These are phyloP conservation scores for Drosophila biarmipes DNA, from an alignment of 1,140 invertebrate species.

Conservation along the genomic window DNA sequence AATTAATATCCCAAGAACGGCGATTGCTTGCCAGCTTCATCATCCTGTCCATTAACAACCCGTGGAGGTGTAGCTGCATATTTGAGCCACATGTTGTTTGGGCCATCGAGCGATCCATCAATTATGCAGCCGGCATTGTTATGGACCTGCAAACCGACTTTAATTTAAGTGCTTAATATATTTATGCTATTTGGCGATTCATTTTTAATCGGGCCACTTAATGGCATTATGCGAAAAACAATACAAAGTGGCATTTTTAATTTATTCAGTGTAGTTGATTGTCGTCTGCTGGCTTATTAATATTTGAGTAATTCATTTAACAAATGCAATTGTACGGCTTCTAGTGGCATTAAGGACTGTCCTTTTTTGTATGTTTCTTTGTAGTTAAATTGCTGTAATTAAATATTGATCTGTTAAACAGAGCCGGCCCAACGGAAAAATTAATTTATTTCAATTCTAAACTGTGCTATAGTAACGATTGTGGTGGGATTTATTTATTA, in stretches of 20 bases:
- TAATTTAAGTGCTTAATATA: constrained; percentile 4
- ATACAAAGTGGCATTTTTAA: not conserved
- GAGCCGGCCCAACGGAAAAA: no score
- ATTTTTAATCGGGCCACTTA: not conserved
- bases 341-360: not conserved
- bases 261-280: not conserved
- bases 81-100: constrained; percentile 15
- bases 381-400: not conserved
- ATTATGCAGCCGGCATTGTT: constrained; percentile 10
- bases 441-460: no score
- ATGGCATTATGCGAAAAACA: no score
- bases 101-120: constrained; percentile 20
- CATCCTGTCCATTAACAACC: constrained; percentile 36
- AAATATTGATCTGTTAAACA: not conserved
- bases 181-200: not conserved
- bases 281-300: not conserved
- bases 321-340: not conserved
- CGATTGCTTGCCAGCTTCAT: not conserved
- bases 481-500: no score
- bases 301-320: not conserved
- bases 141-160: not conserved
- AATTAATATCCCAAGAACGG: constrained; percentile 15
- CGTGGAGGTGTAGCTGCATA: constrained; percentile 5
- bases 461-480: no score
- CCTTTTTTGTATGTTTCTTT: not conserved